phyloP scores from a whole-genome alignment of 35 echinoderm and acorn worm species.

The Hemicentrotus pulcherrimus region DNA sequence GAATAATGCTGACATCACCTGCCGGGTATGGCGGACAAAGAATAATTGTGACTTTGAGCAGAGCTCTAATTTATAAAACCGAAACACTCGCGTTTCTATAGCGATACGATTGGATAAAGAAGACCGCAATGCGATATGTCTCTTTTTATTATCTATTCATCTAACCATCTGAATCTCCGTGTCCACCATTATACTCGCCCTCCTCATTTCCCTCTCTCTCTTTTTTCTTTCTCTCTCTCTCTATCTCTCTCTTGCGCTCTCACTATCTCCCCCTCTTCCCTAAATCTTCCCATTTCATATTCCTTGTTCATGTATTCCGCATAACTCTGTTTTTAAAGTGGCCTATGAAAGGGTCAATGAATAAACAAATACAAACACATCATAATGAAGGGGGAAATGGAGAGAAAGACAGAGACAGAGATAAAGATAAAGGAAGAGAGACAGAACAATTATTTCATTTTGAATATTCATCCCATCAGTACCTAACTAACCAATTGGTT shows the following conservation, averaged over 20 bases:
- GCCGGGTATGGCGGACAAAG: conserved; percentile 8
- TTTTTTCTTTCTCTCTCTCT: not conserved
- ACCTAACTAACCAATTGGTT: too few species aligned
- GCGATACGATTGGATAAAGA: not conserved
- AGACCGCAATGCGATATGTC: not conserved
- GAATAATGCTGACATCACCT: conserved; percentile 5
- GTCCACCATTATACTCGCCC: not conserved
- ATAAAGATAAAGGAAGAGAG: not conserved
- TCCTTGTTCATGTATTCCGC: not conserved
- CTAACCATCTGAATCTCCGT: not conserved
- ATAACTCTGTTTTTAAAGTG: not conserved
- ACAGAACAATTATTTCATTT: too few species aligned
- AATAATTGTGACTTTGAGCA: not conserved
- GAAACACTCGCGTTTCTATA: conserved; percentile 3
- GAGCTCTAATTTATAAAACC: conserved; percentile 5
- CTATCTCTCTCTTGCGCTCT: not conserved
- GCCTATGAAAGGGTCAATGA: not conserved
- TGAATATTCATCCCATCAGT: too few species aligned
- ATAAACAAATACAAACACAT: not conserved
- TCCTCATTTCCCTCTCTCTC: not conserved
- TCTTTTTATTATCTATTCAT: not conserved
- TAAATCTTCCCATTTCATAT: not conserved
- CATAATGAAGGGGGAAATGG: not conserved
- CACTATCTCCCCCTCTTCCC: not conserved
- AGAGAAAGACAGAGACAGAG: not conserved